Conservation (phyloP, 2,797 vertebrate genomes). For the Lepilemur ruficaudatus region DNA sequence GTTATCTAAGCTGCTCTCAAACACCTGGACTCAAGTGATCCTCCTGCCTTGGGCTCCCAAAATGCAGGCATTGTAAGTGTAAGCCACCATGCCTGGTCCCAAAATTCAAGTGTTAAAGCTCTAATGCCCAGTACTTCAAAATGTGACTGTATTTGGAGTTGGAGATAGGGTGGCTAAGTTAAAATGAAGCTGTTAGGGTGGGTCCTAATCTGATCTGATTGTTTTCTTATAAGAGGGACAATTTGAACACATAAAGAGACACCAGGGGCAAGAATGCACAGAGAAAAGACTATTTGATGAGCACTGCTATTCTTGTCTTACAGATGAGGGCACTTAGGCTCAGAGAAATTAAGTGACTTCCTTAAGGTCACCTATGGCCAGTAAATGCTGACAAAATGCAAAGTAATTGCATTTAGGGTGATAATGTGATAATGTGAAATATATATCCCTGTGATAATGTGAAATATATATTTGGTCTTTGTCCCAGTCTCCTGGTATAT, state of each 20-base stretch:
- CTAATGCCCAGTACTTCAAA: background rate
- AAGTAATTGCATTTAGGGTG: no score
- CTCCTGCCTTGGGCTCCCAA: background rate
- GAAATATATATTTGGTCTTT: background rate
- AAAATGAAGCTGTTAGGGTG: background rate
- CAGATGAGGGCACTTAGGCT: background rate
- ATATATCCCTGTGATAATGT: background rate
- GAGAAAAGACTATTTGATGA: background rate
- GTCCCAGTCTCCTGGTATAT: background rate
- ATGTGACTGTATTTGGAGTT: background rate
- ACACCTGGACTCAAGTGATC: background rate
- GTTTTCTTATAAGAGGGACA: background rate
- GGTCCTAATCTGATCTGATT: background rate
- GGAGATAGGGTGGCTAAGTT: background rate
- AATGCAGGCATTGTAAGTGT: background rate
- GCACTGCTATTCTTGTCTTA: background rate
- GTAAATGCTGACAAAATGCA: background rate
- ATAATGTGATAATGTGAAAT: background rate
- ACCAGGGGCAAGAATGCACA: rapidly evolving
- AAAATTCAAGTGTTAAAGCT: background rate
- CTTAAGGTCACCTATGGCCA: background rate
- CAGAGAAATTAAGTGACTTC: background rate
- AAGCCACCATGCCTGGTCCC: background rate
- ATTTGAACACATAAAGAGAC: background rate
- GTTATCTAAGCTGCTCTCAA: background rate